phyloP scores from a whole-genome alignment of 2,113 vertebrate genomes.

The Psittacula cyanocephala region DNA sequence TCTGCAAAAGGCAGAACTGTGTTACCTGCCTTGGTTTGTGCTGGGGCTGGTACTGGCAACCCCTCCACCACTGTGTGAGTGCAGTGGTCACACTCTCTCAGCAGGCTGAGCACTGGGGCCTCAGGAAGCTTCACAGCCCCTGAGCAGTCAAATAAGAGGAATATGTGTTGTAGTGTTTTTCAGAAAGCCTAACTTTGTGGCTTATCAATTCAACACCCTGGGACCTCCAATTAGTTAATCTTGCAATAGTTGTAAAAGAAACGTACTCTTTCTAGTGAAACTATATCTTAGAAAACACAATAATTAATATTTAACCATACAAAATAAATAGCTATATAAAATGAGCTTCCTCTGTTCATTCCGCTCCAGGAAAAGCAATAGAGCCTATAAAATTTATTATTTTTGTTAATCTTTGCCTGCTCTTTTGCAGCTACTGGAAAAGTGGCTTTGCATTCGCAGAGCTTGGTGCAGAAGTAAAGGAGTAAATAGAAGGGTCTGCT shows the following conservation, averaged over 20 bases:
- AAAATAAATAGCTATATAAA: background rate
- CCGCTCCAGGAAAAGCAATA: background rate
- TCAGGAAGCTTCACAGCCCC: background rate
- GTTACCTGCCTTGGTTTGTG: background rate
- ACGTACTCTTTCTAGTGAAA: background rate
- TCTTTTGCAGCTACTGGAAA: slow-evolving; percentile 24
- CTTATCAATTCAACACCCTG: background rate
- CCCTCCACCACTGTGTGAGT: fast-evolving
- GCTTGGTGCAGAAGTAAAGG: slow-evolving; percentile 54
- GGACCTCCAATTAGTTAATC: background rate
- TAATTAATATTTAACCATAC: background rate
- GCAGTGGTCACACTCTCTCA: background rate
- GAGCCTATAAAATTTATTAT: background rate
- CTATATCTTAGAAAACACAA: background rate
- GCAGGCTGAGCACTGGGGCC: fast-evolving
- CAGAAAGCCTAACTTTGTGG: background rate
- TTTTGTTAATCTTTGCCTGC: slow-evolving; percentile 32
- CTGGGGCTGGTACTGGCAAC: background rate
- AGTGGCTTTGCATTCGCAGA: background rate
- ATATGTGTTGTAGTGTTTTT: background rate
- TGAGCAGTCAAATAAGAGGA: background rate
- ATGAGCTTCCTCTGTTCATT: background rate
- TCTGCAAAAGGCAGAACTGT: background rate
- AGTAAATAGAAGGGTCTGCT: slow-evolving; percentile 72
- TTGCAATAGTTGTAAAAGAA: background rate